Evolutionary conservation across 1,140 invertebrate genomes (phyloP).

Genomic region (Polypedilum pembai): DNA sequence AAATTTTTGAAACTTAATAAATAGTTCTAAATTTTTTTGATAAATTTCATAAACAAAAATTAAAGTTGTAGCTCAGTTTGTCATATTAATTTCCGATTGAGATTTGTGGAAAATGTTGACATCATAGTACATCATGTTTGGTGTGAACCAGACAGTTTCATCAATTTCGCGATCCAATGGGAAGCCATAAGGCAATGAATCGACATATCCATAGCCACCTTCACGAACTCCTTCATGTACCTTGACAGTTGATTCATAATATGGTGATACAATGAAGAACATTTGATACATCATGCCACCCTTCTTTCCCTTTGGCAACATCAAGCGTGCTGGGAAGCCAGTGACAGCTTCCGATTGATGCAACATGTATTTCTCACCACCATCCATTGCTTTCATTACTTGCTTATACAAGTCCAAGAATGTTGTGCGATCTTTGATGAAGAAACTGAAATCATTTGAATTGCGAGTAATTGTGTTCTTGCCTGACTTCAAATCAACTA

Average conservation of each 20-base stretch:
- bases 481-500: conserved; percentile 54
- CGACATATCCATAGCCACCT: conserved; percentile 44
- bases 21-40: too few relatives aligned
- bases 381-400: conserved; percentile 47
- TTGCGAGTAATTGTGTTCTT: conserved; percentile 58
- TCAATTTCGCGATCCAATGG: conserved; percentile 58
- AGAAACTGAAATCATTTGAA: conserved; percentile 57
- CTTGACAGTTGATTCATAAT: conserved; percentile 38
- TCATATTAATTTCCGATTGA: conserved; percentile 42
- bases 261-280: conserved; percentile 56
- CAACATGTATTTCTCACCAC: conserved; percentile 45
- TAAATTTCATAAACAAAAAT: too few relatives aligned
- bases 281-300: conserved; percentile 57
- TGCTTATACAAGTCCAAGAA: conserved; percentile 51
- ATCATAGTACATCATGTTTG: conserved; percentile 59
- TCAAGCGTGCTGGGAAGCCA: conserved; percentile 54
- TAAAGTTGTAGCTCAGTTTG: conserved; percentile 32
- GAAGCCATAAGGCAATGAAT: conserved; percentile 53
- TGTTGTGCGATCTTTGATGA: conserved; percentile 55
- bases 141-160: conserved; percentile 49
- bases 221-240: conserved; percentile 37
- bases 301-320: conserved; percentile 58
- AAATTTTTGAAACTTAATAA: too few relatives aligned
- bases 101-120: conserved; percentile 55
- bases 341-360: conserved; percentile 48